Base-by-base conservation (phyloP, 2,888 invertebrate genomes). In the Leptarthrus brevirostris region DNA sequence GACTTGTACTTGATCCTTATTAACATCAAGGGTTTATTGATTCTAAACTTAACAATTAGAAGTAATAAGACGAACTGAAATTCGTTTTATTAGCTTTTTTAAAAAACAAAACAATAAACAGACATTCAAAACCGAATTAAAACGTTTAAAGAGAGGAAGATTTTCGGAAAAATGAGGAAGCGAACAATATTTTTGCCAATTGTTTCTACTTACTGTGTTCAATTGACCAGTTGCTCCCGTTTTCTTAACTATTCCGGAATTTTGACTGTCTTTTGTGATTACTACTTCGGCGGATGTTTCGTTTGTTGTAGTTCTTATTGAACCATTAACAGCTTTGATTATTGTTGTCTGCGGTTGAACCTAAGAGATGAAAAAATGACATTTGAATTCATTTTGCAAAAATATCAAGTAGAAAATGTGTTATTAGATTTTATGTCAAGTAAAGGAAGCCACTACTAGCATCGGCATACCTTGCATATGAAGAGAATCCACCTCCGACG, bases 201-300 rank as follows among this genome's bases (percentile, higher is more conserved):
- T 56, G 54, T 56, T 52, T 24, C 16, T 54, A 77, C 78, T 81
- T 78, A 82, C 82, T 75, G 77, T 73, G 74, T 76, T 79, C 54
- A 75, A 18, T 44, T 72, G 72, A n/a, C n/a, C n/a, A 58, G 73
- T 74, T 8, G 26, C 26, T 36, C 81, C 84, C 20, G 82, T 81
- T 76, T 84, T 85, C 61, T 84, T 83, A 56, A 84, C 81, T 76
- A 85, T 81, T 12, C 85, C 85, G 2, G 84, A 80, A 64, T 81
- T 81, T 24, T 74, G 72, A 58, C 79, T 79, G 74, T 85, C 85
- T 76, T 84, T 81, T 22, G 84, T 84, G 47, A 84, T 83, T 74
- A 85, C 82, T 24, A 85, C 81, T 71, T 85, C 85, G 8, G 85
- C 84, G 71, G 84, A 84, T 75, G 80, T 12, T 14, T 49, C 52